Percentiles rank a stretch among this genome's conserved stretches.
phyloP scores from a whole-genome alignment of 2,888 invertebrate species.

The Athrips mouffetella region DNA sequence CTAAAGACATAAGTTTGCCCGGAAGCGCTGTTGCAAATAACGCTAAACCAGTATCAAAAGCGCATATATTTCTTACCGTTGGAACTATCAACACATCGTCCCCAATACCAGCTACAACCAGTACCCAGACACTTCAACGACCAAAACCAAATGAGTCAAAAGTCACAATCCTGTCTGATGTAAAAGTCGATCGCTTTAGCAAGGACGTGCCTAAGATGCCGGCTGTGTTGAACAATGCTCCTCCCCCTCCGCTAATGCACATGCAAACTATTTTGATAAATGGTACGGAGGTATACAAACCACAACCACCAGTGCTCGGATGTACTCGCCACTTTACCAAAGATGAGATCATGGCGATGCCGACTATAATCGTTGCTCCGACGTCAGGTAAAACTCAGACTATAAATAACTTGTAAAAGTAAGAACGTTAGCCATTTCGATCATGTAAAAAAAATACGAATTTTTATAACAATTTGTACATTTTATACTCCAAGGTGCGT shows the following conservation, averaged over 20 bases:
- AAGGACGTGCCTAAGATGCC: constrained; percentile 34
- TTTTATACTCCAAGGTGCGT: too few species aligned
- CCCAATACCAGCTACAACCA: too few species aligned
- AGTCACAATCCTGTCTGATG: constrained; percentile 63
- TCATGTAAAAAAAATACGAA: too few species aligned
- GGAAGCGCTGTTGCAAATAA: constrained; percentile 19
- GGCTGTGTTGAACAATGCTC: constrained; percentile 37
- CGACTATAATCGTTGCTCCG: constrained; percentile 66
- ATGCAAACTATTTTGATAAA: constrained; percentile 62
- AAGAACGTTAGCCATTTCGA: constrained; percentile 5
- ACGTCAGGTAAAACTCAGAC: constrained; percentile 47
- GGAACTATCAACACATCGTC: constrained; percentile 22
- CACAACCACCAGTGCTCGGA: constrained; percentile 28
- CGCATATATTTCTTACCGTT: constrained; percentile 30
- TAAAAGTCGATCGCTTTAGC: constrained; percentile 52
- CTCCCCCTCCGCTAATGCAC: constrained; percentile 53
- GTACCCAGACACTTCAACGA: too few species aligned
- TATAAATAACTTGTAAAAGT: not conserved
- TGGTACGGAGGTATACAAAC: constrained; percentile 58
- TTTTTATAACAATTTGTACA: too few species aligned
- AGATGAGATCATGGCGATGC: constrained; percentile 77
- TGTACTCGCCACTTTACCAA: constrained; percentile 45
- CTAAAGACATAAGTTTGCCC: constrained; percentile 30
- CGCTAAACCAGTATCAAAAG: constrained; percentile 24
- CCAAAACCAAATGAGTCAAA: constrained; percentile 46